These are phyloP conservation scores for Fulica atra DNA, from an alignment of 2,113 vertebrate species.

Conservation along the genomic window DNA sequence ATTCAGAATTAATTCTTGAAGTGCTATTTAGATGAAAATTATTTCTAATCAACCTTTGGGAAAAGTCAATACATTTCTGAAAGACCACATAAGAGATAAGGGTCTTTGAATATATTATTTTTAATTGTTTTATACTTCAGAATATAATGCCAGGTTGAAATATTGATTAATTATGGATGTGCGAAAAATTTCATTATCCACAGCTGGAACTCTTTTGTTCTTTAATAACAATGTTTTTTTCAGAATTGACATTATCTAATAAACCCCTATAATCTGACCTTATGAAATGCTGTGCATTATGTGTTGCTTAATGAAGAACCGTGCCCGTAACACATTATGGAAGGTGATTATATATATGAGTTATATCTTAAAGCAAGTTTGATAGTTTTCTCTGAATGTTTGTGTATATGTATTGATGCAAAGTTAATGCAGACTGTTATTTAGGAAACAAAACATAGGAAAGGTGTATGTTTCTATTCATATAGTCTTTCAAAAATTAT, in stretches of 20 bases:
- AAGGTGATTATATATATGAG: background rate
- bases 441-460: background rate
- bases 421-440: background rate
- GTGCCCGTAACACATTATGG: background rate
- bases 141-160: conserved; percentile 17
- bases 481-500: background rate
- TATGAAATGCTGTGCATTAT: background rate
- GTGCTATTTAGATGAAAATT: conserved; percentile 36
- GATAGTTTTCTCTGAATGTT: background rate
- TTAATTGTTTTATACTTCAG: conserved; percentile 49
- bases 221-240: conserved; percentile 5
- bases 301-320: background rate
- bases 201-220: background rate
- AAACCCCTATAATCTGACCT: background rate
- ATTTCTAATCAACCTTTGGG: conserved; percentile 27
- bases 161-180: conserved; percentile 38
- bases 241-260: background rate
- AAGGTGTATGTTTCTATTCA: background rate
- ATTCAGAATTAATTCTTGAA: conserved; percentile 14
- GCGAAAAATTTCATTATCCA: conserved; percentile 34
- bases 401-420: background rate
- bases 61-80: conserved; percentile 51
- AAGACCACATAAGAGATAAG: conserved; percentile 32
- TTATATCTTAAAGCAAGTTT: background rate
- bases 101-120: conserved; percentile 23